Conservation (phyloP, 1,140 invertebrate species). For the Dendrolimus kikuchii region DNA sequence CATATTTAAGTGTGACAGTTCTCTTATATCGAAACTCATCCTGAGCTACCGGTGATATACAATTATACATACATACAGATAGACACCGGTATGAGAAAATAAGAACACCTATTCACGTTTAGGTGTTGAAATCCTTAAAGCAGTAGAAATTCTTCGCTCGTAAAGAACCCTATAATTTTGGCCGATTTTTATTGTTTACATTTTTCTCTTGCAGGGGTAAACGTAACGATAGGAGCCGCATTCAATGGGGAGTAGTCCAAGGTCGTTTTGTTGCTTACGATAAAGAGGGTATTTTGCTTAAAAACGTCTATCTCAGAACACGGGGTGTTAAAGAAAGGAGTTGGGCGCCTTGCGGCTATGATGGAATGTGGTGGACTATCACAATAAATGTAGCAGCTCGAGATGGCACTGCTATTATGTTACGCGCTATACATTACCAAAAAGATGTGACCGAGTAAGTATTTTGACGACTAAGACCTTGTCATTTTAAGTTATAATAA, state of each 20-base stretch:
- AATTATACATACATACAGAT: too few species aligned
- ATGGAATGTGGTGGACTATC: constrained; percentile 37
- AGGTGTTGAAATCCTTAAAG: too few species aligned
- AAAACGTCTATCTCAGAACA: constrained; percentile 55
- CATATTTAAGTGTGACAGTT: too few species aligned
- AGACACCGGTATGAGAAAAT: too few species aligned
- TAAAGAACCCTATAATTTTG: too few species aligned
- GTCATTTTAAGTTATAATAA: background rate
- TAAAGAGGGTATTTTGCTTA: constrained; percentile 25
- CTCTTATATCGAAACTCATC: too few species aligned
- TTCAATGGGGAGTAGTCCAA: constrained; percentile 48
- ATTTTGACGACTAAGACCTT: constrained; percentile 2
- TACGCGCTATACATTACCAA: constrained; percentile 48
- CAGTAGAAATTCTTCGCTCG: too few species aligned
- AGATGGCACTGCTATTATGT: constrained; percentile 59
- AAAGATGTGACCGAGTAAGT: constrained; percentile 65
- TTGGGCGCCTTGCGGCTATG: constrained; percentile 27
- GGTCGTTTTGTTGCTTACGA: constrained; percentile 39
- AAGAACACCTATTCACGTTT: too few species aligned
- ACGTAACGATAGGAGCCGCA: constrained; percentile 37
- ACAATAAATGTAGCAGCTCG: constrained; percentile 38
- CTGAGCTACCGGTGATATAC: background rate
- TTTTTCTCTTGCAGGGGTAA: constrained; percentile 24
- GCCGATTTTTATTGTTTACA: constrained; percentile 4
- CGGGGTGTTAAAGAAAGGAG: constrained; percentile 67